Evolutionary conservation across 1,140 invertebrate genomes (phyloP).

Genomic region (Mya arenaria): DNA sequence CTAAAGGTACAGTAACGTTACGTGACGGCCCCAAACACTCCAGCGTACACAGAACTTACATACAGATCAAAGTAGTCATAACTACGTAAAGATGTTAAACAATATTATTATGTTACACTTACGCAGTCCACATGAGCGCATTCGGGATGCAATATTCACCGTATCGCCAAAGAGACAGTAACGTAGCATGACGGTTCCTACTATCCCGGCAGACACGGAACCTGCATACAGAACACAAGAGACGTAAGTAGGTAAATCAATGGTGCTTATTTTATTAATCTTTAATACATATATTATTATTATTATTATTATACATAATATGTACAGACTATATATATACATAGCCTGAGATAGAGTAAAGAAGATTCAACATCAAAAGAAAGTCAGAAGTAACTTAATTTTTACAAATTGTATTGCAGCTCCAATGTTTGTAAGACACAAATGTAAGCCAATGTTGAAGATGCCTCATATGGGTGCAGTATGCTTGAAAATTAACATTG

Average conservation of each 20-base stretch:
- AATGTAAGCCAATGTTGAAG: no score
- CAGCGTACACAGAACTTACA: no score
- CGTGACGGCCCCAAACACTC: no score
- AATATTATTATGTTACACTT: no score
- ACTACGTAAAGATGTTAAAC: no score
- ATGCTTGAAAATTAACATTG: no score
- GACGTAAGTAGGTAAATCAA: neutral
- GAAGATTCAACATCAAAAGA: neutral
- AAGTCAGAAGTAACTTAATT: neutral
- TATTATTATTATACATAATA: neutral
- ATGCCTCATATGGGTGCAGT: no score
- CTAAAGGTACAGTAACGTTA: no score
- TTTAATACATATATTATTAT: neutral
- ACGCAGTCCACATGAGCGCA: conserved; percentile 71
- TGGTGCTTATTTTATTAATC: neutral
- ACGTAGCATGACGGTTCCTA: conserved; percentile 71
- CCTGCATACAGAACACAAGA: conserved; percentile 23
- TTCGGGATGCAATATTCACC: conserved; percentile 70
- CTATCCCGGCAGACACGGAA: conserved; percentile 68
- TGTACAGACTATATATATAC: neutral
- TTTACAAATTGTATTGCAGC: no score
- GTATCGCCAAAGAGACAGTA: conserved; percentile 74
- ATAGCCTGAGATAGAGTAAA: neutral
- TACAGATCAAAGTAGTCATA: no score
- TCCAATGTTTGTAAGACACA: no score